phyloP scores from a whole-genome alignment of 2,113 vertebrate species.

The Antechinus stuartii region DNA sequence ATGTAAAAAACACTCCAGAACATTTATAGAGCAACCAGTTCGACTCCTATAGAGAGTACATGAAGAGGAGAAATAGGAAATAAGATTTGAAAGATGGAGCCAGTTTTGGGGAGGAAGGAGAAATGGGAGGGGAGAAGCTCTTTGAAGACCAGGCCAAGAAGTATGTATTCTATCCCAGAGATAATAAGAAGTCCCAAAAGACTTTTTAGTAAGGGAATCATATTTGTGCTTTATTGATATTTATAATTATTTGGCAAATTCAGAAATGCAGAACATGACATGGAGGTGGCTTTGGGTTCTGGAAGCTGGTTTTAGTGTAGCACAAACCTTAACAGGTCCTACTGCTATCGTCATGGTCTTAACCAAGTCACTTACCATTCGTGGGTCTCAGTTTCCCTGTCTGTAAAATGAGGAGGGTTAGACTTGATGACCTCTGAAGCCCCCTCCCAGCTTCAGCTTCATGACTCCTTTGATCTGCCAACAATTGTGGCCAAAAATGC shows the following conservation, averaged over 20 bases:
- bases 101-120: accelerated
- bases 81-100: neutral
- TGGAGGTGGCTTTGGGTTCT: neutral
- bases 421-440: too few species aligned
- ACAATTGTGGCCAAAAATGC: too few species aligned
- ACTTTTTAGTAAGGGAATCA: neutral
- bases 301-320: neutral
- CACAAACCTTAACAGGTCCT: neutral
- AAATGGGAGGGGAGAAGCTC: too few species aligned
- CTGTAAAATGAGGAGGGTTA: neutral
- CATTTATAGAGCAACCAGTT: neutral
- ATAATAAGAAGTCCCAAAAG: neutral
- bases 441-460: neutral
- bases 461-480: neutral
- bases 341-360: neutral
- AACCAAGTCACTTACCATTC: neutral
- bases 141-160: neutral
- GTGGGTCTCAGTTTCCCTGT: neutral
- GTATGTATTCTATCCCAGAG: neutral
- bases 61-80: neutral
- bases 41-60: neutral
- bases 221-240: neutral
- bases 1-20: neutral
- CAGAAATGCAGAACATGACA: neutral
- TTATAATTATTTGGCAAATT: neutral